Conservation (phyloP, 2,888 invertebrate genomes). For the Slavum lentiscoides region DNA sequence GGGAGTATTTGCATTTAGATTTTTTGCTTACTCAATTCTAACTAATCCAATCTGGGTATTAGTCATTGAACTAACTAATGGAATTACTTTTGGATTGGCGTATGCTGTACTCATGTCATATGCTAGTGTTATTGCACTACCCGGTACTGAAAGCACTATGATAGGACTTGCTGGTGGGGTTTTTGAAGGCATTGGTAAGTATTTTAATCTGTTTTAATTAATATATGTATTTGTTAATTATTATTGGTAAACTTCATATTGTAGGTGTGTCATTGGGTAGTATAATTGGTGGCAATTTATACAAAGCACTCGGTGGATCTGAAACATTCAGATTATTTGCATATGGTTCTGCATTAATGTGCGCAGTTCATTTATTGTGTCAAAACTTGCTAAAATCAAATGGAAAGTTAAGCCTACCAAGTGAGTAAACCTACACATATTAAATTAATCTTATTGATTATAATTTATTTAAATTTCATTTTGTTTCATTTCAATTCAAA, state of each 20-base stretch:
- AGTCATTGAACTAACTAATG: conserved; percentile 83
- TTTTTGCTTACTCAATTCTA: conserved; percentile 78
- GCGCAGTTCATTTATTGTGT: conserved; percentile 32
- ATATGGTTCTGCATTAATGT: conserved; percentile 40
- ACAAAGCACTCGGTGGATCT: conserved; percentile 7
- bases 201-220: conserved; percentile 2
- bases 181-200: conserved; percentile 78
- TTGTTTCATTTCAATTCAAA: not conserved
- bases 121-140: conserved; percentile 79
- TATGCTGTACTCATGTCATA: conserved; percentile 88
- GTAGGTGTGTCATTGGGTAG: conserved; percentile 76
- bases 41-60: conserved; percentile 81
- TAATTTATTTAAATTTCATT: not conserved
- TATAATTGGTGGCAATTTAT: conserved; percentile 71
- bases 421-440: conserved; percentile 19
- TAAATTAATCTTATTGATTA: not conserved
- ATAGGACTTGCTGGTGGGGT: conserved; percentile 85
- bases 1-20: conserved; percentile 77
- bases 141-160: conserved; percentile 83
- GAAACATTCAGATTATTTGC: conserved; percentile 29
- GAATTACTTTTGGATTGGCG: conserved; percentile 84
- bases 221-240: not conserved
- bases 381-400: conserved; percentile 34
- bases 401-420: conserved; percentile 32
- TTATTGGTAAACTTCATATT: conserved; percentile 21